Evolutionary conservation across 2,113 vertebrate genomes (phyloP), one percentile per base, ranked within the genome.

Genomic region (Melanerpes formicivorus): DNA sequence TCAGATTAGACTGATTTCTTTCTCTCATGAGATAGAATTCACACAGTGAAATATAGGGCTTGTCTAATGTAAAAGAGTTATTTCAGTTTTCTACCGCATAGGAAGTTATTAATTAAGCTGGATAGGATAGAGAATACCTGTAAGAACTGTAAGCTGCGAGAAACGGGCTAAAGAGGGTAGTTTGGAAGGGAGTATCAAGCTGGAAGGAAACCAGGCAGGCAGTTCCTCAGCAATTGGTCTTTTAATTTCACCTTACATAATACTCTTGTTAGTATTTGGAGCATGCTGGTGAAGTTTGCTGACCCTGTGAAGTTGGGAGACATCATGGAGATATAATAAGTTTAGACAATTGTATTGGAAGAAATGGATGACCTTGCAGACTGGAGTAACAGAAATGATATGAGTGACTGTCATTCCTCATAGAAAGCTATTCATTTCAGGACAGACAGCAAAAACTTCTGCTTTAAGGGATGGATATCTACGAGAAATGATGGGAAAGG

Each of bases 341-440:
- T 65, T 86, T 93, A 86, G 93, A 94, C 85, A 95, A 59, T 88
- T 83, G 21, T 21, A 94, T 64, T 56, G 73, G 72, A 76, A 88
- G 69, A 90, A 95, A 83, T 23, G 25, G 40, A 83, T 93, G 93
- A 92, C 60, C 42, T 77, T 83, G 90, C 76, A 93, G 79, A 56
- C 46, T 71, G 22, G 23, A 90, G 42, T 54, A 83, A 83, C 14
- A 87, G 79, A 34, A 88, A 88, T 37, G 48, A 14, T 48, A 77
- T 2, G 2, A 69, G 46, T 15, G 60, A 87, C 46, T 29, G 32
- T 78, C 72, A 85, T 74, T 80, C 48, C 44, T 64, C 25, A 34
- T 59, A 64, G 42, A 85, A 87, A 74, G n/a, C 27, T 60, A 46
- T 3, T 87, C 2, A 2, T 67, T 84, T 88, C 76, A 82, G 65